phyloP scores from a whole-genome alignment of 1,140 invertebrate species.

The Drosophila trapezifrons region DNA sequence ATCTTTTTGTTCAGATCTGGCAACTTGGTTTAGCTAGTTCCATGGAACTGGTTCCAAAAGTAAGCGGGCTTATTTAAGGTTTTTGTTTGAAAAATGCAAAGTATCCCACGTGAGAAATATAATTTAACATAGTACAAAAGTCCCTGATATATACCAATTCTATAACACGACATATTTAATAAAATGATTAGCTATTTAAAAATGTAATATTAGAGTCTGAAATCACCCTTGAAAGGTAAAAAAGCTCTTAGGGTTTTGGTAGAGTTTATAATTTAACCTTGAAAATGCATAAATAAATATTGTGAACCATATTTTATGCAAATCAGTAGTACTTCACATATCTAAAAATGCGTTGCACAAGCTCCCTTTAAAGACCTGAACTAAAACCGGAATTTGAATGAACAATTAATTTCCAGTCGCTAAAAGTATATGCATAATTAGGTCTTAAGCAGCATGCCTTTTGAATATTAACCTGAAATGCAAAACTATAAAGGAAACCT shows the following conservation, averaged over 20 bases:
- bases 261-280: background rate
- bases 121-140: background rate
- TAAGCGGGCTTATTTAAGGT: background rate
- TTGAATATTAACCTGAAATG: conserved; percentile 11
- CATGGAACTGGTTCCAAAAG: background rate
- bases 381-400: conserved; percentile 9
- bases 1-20: conserved; percentile 15
- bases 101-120: background rate
- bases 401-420: conserved; percentile 14
- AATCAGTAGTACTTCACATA: conserved; percentile 24
- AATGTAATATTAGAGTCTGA: no score
- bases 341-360: background rate
- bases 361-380: conserved; percentile 26
- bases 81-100: background rate
- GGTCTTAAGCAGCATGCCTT: background rate
- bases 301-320: conserved; percentile 12
- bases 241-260: no score
- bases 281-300: conserved; percentile 11
- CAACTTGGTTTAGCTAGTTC: conserved; percentile 7
- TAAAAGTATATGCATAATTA: conserved; percentile 51
- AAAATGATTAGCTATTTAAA: no score
- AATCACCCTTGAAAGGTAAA: no score
- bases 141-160: no score
- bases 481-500: conserved; percentile 5
- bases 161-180: no score